phyloP scores from a whole-genome alignment of 2,797 vertebrate genomes.

The Notoglanidium macrostoma region DNA sequence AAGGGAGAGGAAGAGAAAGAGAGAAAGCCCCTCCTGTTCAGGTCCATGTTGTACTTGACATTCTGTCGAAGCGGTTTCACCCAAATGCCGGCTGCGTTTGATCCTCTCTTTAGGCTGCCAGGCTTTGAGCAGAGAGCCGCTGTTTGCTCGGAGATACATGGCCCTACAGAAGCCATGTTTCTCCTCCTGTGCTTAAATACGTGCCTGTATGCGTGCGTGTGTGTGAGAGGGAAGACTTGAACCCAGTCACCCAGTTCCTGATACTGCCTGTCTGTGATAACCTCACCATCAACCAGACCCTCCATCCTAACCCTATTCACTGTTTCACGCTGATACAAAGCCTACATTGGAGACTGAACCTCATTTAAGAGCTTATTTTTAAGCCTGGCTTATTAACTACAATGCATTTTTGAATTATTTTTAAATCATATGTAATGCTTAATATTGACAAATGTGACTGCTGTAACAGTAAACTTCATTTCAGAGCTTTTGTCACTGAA shows the following conservation, averaged over 20 bases:
- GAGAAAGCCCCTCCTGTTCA: slow-evolving; percentile 51
- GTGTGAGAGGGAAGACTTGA: slow-evolving; percentile 31
- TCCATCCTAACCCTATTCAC: slow-evolving; percentile 48
- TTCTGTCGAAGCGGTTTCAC: slow-evolving; percentile 75
- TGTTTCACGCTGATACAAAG: slow-evolving; percentile 14
- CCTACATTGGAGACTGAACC: slow-evolving; percentile 10
- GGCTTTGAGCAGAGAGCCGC: slow-evolving; percentile 64
- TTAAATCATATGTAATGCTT: neutral
- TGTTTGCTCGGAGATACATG: slow-evolving; percentile 64
- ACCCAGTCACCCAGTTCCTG: slow-evolving; percentile 42
- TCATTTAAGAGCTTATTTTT: slow-evolving; percentile 23
- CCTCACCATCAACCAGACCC: slow-evolving; percentile 48
- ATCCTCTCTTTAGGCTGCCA: slow-evolving; percentile 64
- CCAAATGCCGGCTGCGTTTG: slow-evolving; percentile 68
- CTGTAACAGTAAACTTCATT: slow-evolving; percentile 20
- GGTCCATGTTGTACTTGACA: slow-evolving; percentile 71
- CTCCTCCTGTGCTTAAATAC: slow-evolving; percentile 15
- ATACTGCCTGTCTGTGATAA: slow-evolving; percentile 67
- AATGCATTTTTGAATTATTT: slow-evolving; percentile 19
- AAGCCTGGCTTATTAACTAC: slow-evolving; percentile 35
- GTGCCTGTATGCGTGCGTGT: slow-evolving; percentile 41
- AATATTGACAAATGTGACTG: neutral
- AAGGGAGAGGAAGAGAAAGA: slow-evolving; percentile 14
- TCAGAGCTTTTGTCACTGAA: neutral
- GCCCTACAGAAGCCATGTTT: slow-evolving; percentile 40